Conservation (phyloP, 1,140 invertebrate species). For the Amyelois transitella region DNA sequence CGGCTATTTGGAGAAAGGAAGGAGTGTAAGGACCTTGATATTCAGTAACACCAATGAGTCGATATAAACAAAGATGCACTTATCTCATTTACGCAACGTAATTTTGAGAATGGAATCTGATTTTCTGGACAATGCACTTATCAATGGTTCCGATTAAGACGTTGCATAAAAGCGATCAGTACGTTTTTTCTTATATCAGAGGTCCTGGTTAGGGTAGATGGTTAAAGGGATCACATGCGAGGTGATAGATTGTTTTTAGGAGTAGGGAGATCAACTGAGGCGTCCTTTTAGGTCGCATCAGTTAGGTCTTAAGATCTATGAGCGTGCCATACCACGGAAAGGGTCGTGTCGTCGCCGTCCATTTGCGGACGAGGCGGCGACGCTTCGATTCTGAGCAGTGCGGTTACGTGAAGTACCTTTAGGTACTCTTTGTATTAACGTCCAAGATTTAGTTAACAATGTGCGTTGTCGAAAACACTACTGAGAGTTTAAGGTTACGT, state of each 20-base stretch:
- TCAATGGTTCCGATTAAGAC: no score
- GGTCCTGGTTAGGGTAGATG: conserved; percentile 44
- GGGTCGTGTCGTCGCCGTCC: not conserved
- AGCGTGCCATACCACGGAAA: conserved; percentile 26
- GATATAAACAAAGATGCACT: not conserved
- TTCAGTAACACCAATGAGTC: not conserved
- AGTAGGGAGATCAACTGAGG: conserved; percentile 10
- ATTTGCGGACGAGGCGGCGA: not conserved
- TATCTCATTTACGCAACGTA: not conserved
- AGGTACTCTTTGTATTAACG: conserved; percentile 26
- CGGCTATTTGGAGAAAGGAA: not conserved
- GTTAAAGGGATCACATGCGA: conserved; percentile 63
- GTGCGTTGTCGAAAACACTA: not conserved
- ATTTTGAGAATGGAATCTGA: no score
- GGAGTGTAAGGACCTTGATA: not conserved
- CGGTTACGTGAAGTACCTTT: conserved; percentile 15
- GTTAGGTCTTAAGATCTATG: not conserved
- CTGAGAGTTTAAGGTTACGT: not conserved
- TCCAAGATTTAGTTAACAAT: conserved; percentile 13
- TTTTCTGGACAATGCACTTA: no score
- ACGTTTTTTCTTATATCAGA: not conserved
- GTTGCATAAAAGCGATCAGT: not conserved
- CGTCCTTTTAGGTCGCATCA: not conserved
- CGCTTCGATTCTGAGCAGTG: conserved; percentile 3
- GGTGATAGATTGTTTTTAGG: conserved; percentile 31